Evolutionary conservation across 2,797 vertebrate species (phyloP).

Genomic region (Lycodopsis pacificus): DNA sequence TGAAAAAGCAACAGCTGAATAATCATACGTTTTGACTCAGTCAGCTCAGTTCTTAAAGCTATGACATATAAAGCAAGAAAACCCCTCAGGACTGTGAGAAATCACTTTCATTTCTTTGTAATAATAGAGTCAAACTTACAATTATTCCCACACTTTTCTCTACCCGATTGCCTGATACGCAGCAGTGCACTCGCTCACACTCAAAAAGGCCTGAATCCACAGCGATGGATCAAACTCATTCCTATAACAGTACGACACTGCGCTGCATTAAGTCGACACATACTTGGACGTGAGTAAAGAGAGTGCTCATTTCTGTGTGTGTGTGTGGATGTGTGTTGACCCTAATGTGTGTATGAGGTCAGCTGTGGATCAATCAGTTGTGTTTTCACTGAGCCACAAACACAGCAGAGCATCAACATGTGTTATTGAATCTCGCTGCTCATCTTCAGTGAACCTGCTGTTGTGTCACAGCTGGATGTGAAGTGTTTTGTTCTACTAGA

Average conservation of each 20-base stretch:
- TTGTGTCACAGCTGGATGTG: too few relatives aligned
- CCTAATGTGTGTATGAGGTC: background rate
- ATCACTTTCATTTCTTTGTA: constrained; percentile 68
- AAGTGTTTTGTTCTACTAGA: background rate
- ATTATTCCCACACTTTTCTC: constrained; percentile 47
- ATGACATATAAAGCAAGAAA: constrained; percentile 39
- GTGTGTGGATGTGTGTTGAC: constrained; percentile 6
- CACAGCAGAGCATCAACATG: constrained; percentile 15
- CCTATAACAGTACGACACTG: constrained; percentile 23
- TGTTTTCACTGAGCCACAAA: constrained; percentile 16
- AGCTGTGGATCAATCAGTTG: constrained; percentile 2
- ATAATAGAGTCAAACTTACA: constrained; percentile 61
- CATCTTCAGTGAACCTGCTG: too few relatives aligned
- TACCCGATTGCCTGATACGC: constrained; percentile 43
- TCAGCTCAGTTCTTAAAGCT: constrained; percentile 26
- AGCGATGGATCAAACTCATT: constrained; percentile 33
- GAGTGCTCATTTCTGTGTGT: background rate
- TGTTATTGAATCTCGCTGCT: background rate
- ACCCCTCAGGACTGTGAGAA: constrained; percentile 56
- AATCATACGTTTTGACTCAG: constrained; percentile 2
- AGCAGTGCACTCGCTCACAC: constrained; percentile 12
- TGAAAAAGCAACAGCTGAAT: constrained; percentile 28
- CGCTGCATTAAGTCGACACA: constrained; percentile 22
- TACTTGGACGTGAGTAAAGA: constrained; percentile 8
- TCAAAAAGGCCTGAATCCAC: constrained; percentile 15